Evolutionary conservation across 2,797 vertebrate species (phyloP), one percentile per base, ranked within the genome.

Genomic region (Podarcis lilfordi): DNA sequence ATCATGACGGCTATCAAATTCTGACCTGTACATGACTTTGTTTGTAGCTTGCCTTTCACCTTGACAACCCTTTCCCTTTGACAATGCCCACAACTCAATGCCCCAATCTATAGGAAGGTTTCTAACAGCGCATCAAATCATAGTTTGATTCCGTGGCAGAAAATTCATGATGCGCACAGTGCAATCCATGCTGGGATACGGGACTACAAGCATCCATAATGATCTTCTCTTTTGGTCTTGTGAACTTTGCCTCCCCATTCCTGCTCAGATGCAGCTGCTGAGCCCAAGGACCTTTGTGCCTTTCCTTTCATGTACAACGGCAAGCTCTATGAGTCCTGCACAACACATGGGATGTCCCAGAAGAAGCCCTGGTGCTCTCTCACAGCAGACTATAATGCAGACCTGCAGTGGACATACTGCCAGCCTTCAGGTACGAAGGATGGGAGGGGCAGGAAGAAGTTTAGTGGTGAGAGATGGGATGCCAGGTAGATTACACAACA

Each of bases 241-340:
- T 6, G 4, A 59, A 59, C 13, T 35, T 35, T 84, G 29, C 23
- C 21, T 79, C 15, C 35, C 23, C 4, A 66, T 21, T 29, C 10
- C 91, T 96, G 45, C 84, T 97, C 97, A 59, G 97, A 97, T 37
- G 97, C 97, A 8, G 97, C 97, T 1, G 97, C 97, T 0, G 98
- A 96, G 95, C 97, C 97, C 0, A 96, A 96, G 23, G 98, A 97
- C 27, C 95, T 95, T 71, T 84, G 87, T 43, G 21, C 69, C 7
- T 88, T 88, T 80, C 87, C 87, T 61, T 84, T 88, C 82, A 43
- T 72, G 89, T 97, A 97, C 94, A 97, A 97, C 5, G 97, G 97
- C 90, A 98, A 97, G 1, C 97, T 97, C 91, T 96, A 98, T 94
- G 96, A 97, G 1, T 98, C 68, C 40, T 88, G 87, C 75, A 88